A percentile compares a stretch with the other conserved stretches of the same genome.
Conservation (phyloP, 2,113 vertebrate genomes). For the Oncorhynchus kisutch region DNA sequence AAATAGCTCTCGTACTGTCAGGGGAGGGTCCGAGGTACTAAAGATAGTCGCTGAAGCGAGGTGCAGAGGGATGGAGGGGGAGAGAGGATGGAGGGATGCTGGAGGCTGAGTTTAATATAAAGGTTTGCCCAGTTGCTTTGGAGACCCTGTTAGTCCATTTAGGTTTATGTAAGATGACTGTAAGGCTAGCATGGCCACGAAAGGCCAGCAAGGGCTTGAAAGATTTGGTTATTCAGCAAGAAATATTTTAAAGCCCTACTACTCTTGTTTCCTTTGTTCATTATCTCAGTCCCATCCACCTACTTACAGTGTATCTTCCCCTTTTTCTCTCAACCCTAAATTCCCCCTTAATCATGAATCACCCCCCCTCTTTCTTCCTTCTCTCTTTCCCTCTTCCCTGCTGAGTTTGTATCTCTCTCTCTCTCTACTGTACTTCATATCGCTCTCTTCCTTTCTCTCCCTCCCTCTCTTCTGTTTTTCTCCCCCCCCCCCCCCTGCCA, state of each 20-base stretch:
- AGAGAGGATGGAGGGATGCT: conserved; percentile 15
- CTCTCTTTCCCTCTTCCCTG: no score
- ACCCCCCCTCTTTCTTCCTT: no score
- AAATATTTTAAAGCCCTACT: neutral
- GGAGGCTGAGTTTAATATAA: conserved; percentile 1
- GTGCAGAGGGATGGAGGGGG: conserved; percentile 22
- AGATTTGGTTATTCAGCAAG: neutral
- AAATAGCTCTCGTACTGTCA: conserved; percentile 62
- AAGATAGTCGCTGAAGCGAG: conserved; percentile 52
- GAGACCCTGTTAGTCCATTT: neutral
- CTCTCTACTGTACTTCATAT: neutral
- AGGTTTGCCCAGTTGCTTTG: neutral
- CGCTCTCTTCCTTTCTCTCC: neutral
- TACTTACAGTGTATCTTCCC: no score
- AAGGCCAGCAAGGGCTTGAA: no score
- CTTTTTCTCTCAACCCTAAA: no score
- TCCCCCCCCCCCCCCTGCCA: no score
- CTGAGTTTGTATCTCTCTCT: neutral
- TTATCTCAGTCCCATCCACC: no score
- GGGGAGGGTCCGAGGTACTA: conserved; percentile 41
- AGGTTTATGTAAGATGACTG: neutral
- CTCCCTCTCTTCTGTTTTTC: neutral
- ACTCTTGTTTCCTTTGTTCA: no score
- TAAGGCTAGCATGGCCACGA: neutral
- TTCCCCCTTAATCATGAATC: no score